Conservation (phyloP, 2,113 vertebrate genomes). For the Oxygymnocypris stewartii region DNA sequence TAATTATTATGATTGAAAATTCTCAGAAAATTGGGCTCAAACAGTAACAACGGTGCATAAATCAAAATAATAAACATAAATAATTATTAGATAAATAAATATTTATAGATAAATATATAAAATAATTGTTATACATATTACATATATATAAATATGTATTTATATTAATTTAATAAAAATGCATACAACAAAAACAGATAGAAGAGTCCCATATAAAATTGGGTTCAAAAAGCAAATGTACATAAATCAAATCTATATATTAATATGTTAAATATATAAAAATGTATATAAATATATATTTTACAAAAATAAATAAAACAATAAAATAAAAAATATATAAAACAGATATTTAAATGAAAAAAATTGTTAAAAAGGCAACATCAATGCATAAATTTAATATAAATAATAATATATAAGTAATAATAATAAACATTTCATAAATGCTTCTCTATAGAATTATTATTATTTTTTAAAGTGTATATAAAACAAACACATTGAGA, state of each 20-base stretch:
- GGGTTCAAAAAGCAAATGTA: background rate
- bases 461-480: background rate
- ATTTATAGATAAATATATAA: background rate
- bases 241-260: background rate
- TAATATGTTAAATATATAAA: background rate
- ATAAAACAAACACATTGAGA: background rate
- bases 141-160: background rate
- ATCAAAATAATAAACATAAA: too few species aligned
- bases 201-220: background rate
- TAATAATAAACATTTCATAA: background rate
- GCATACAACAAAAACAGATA: too few species aligned
- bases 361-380: background rate
- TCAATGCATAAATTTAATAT: background rate
- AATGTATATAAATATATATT: background rate
- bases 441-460: background rate
- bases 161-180: too few species aligned
- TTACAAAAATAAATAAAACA: background rate
- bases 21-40: background rate
- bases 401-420: background rate
- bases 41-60: too few species aligned
- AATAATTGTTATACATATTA: too few species aligned
- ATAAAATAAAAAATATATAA: background rate
- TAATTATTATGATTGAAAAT: background rate
- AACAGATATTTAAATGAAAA: background rate
- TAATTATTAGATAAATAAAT: background rate